Base-by-base conservation (phyloP, 2,797 vertebrate genomes). In the Podarcis siculus region DNA sequence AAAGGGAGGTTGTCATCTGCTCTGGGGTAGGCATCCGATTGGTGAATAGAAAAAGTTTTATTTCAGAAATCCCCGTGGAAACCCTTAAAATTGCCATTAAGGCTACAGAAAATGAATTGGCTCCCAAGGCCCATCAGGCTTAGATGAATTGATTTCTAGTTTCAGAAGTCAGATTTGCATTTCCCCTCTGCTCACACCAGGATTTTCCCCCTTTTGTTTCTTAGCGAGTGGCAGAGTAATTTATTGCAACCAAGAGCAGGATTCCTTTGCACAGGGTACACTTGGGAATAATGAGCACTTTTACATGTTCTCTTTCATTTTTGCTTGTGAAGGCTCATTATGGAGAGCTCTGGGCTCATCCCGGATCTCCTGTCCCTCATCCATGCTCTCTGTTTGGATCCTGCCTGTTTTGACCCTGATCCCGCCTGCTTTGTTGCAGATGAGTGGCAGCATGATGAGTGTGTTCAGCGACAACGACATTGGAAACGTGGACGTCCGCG, bases 391-490 rank as follows among this genome's bases (percentile, higher is more conserved):
- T 4, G 13, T 55, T 55, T 15, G 61, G 61, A 64, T n/a, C n/a
- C n/a, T 19, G 39, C 61, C 17, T 17, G 0, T 69, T 77, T 37
- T 9, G 17, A 78, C 55, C 8, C 72, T 25, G 2, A 35, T n/a
- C 27, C 21, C 2, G 30, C 17, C 17, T 7, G 30, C 84, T 61
- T 66, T 19, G 0, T 25, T 69, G 0, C 95, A 99, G 98, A 97
- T 98, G 94, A 98, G 98, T 61, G 97, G 98, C 90, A 99, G 99
- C 96, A 97, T 98, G 97, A 97, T 98, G 97, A 99, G 98, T 93
- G 97, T 99, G 90, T 98, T 98, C 82, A 98, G 98, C 89, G 98
- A 98, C 8, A 97, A 97, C 3, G 98, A 99, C 94, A 97, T 98
- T 8, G 97, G 97, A 35, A 87, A 92, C 2, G 97, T 98, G 95